Percentiles rank a stretch among this genome's conserved stretches.
Conservation (phyloP, 2,797 vertebrate species). For the Acanthiza pusilla region DNA sequence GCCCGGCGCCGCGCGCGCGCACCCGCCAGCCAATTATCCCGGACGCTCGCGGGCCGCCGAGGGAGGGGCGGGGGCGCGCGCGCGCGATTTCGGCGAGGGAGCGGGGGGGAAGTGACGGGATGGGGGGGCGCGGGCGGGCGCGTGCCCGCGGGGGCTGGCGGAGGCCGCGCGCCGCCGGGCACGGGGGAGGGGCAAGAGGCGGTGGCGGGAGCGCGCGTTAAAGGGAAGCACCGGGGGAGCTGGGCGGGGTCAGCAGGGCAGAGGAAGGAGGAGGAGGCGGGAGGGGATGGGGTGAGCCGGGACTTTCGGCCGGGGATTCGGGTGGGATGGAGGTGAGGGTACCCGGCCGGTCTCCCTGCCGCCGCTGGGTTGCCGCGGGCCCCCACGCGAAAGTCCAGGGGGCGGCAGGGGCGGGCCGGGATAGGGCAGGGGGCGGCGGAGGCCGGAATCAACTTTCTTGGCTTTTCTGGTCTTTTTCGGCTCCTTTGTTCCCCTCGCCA, state of each 20-base stretch:
- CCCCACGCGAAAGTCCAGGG: background rate
- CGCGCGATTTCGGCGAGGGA: background rate
- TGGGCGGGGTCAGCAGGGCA: background rate
- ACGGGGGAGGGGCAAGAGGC: background rate
- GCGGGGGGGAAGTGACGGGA: background rate
- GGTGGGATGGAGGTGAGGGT: background rate
- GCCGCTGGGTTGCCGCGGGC: no score
- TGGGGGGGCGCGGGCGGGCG: background rate
- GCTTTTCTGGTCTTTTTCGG: background rate
- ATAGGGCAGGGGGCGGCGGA: background rate
- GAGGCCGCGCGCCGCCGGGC: background rate
- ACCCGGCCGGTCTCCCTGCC: no score
- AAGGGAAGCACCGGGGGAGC: background rate
- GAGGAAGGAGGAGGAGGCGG: background rate
- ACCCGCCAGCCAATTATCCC: conserved; percentile 54
- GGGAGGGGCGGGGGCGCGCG: background rate
- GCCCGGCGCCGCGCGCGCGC: background rate
- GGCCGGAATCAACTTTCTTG: background rate
- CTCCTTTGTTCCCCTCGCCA: background rate
- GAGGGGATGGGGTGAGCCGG: background rate
- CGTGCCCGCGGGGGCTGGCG: background rate
- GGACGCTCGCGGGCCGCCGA: conserved; percentile 16
- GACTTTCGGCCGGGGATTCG: no score
- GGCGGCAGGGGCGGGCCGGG: background rate
- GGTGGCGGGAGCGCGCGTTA: conserved; percentile 51